Base-by-base conservation (phyloP, 2,797 vertebrate species). In the Mus minutoides region DNA sequence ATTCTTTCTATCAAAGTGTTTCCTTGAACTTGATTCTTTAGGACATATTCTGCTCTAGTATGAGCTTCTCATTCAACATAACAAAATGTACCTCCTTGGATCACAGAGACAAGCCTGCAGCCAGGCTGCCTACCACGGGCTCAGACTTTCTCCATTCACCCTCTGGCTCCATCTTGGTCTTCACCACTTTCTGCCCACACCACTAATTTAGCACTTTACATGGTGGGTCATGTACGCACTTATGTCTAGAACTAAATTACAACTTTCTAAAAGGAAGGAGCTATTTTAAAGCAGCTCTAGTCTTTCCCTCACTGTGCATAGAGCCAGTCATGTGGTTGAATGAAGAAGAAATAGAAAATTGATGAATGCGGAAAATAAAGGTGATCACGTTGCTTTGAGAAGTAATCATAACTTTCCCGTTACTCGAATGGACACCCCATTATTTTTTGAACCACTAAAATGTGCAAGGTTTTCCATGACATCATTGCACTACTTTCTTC, bases 221-320 rank as follows among this genome's bases (percentile, higher is more conserved):
- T 77, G 60, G 90, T 96, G 94, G 95, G 94, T 89, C 93, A 73
- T 96, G 91, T 94, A 94, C 29, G 60, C 83, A 96, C 93, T 98
- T 97, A 95, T 37, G 90, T 94, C 96, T 97, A 92, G 91, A 93
- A 77, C 93, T 87, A 97, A 98, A 97, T 97, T 97, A 97, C 56
- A 97, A 94, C 86, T 95, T 94, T 92, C 88, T 69, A 34, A 64
- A 91, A 92, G 84, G 87, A 90, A 93, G 75, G 40, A 52, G 84
- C 34, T 83, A 9, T 93, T 95, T 96, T 84, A 86, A 94, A 12
- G 34, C 64, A 73, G 88, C 54, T 76, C 85, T 26, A 4, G 56
- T 80, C 37, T 78, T 54, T 60, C 80, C 60, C 29, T 64, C 29
- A 2, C 46, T 31, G 58, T 31, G 19, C 52, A 29, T 7, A 34